Percentiles rank a stretch among this genome's conserved stretches.
Evolutionary conservation across 2,888 invertebrate species (phyloP).

Genomic region (Sussaba pulchella): DNA sequence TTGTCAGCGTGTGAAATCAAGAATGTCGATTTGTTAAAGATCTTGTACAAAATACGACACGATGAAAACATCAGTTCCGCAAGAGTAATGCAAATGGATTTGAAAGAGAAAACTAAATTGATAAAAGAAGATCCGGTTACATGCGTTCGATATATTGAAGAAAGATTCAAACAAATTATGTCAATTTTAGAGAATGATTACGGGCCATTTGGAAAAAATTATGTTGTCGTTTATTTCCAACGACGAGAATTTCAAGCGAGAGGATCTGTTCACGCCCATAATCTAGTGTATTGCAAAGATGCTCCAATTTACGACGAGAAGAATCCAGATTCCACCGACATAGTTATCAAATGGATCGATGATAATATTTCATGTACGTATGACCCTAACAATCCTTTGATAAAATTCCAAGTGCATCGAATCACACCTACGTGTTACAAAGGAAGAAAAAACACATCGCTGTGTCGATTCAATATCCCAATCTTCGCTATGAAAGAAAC

Average conservation of each 20-base stretch:
- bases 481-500: not conserved
- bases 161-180: slow-evolving; percentile 23
- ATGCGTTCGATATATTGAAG: slow-evolving; percentile 42
- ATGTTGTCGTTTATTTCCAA: slow-evolving; percentile 61
- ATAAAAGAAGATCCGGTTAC: slow-evolving; percentile 66
- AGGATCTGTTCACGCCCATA: slow-evolving; percentile 38
- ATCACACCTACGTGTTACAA: slow-evolving; percentile 9
- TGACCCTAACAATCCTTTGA: slow-evolving; percentile 80
- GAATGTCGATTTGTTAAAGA: slow-evolving; percentile 72
- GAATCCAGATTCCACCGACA: not conserved
- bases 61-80: slow-evolving; percentile 24
- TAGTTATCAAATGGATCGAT: slow-evolving; percentile 3
- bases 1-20: no score
- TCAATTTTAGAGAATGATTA: slow-evolving; percentile 49
- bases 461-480: not conserved
- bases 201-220: slow-evolving; percentile 61
- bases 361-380: slow-evolving; percentile 72
- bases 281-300: slow-evolving; percentile 33
- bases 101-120: slow-evolving; percentile 57
- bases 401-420: slow-evolving; percentile 66
- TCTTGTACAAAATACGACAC: slow-evolving; percentile 76
- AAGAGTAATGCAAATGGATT: slow-evolving; percentile 45
- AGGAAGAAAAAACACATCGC: not conserved
- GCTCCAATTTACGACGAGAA: slow-evolving; percentile 29
- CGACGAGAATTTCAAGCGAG: slow-evolving; percentile 65